Evolutionary conservation across 2,797 vertebrate species (phyloP), one percentile per base, ranked within the genome.

Genomic region (Hydrolagus colliei): DNA sequence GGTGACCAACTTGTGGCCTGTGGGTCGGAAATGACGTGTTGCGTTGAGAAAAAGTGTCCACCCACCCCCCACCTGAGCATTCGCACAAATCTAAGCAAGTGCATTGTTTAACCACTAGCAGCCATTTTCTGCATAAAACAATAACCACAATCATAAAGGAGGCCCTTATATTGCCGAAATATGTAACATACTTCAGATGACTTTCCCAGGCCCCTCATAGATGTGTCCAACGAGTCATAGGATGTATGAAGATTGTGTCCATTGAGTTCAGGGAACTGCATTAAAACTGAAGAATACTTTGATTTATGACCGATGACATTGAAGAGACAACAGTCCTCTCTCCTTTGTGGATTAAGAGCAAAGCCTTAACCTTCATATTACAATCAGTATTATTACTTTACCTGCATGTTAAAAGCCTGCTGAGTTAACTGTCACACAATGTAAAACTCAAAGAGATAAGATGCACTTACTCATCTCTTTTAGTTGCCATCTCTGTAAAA

Each of bases 321-420:
- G 52, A 59, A 18, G 74, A 59, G 59, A 59, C 35, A 76, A 52
- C 74, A 76, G 41, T 59, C 35, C 16, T 52, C 52, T 59, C 41
- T 76, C 41, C 74, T 76, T 76, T 76, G 74, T 76, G 41, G 74
- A 76, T 76, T 76, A 52, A 76, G 16, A n/a, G 13, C 74, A 76
- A 8, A 59, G 74, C 74, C 74, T 9, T 41, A 16, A 14, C 14
- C 41, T 59, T 2, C 41, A 7, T 59, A 41, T 76, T 76, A 41
- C 74, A 59, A 14, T 76, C 13, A 52, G 35, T 76, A 76, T 76
- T 59, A 52, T 76, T 20, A 76, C 7, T 76, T 16, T 76, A n/a
- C 16, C 74, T 52, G 10, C 32, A 59, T 76, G 35, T 16, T 10
- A 14, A 59, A 9, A 9, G 74, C 20, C 74, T 20, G 41, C 16